These are phyloP conservation scores for Axis porcinus DNA, from an alignment of 2,113 vertebrate species.

Conservation along the genomic window DNA sequence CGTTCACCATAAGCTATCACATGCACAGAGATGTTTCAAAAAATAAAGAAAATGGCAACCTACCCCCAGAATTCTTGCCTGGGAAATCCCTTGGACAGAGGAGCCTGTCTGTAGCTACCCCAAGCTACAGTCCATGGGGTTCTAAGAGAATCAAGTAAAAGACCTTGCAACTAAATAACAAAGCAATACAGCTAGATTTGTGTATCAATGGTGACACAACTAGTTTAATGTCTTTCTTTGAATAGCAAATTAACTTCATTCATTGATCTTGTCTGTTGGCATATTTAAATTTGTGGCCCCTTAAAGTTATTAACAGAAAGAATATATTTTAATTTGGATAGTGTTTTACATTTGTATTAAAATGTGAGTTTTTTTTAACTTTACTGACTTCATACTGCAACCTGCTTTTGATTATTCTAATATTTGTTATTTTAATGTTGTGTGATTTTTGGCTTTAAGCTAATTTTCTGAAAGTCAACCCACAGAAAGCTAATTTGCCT, in stretches of 20 bases:
- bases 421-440: not conserved
- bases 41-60: not conserved
- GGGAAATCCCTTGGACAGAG: not conserved
- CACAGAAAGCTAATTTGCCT: not conserved
- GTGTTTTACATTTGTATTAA: not conserved
- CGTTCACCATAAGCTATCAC: not conserved
- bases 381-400: not conserved
- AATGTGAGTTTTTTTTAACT: not conserved
- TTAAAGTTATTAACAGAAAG: not conserved
- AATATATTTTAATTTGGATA: not conserved
- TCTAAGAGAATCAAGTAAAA: not conserved
- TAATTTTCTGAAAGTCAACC: not conserved
- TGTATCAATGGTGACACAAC: not conserved
- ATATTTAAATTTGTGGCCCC: not conserved
- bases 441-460: not conserved
- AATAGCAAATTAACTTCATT: not conserved
- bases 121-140: not conserved
- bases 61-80: not conserved
- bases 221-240: not conserved
- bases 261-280: not conserved
- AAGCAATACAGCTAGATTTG: not conserved
- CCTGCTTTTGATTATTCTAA: not conserved
- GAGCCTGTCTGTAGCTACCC: not conserved
- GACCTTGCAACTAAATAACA: not conserved
- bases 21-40: not conserved